A percentile compares a stretch with the other conserved stretches of the same genome.
phyloP scores from a whole-genome alignment of 2,888 invertebrate species.

The Pseudococcus jackbeardsleyi region DNA sequence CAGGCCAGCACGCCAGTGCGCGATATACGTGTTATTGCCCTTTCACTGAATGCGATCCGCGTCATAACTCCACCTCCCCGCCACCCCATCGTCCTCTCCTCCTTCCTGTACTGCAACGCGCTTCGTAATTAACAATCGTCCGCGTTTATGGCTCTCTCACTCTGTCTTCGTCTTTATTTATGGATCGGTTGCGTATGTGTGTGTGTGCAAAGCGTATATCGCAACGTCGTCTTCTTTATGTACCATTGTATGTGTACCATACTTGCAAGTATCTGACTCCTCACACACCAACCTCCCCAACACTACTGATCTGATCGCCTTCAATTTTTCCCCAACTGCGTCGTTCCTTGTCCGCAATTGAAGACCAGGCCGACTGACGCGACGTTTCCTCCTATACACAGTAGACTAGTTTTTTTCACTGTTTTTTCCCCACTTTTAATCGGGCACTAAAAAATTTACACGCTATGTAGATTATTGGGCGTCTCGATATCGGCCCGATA shows the following conservation, averaged over 20 bases:
- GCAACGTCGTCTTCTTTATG: slow-evolving; percentile 9
- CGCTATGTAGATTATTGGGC: slow-evolving; percentile 3
- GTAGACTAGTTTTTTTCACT: not conserved
- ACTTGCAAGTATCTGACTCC: not conserved
- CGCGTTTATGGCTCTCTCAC: not conserved
- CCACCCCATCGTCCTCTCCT: not conserved
- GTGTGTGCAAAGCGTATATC: not conserved
- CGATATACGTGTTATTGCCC: slow-evolving; percentile 63
- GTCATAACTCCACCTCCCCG: slow-evolving; percentile 36
- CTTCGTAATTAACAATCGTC: slow-evolving; percentile 55
- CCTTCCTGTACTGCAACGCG: slow-evolving; percentile 34
- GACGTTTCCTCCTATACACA: not conserved
- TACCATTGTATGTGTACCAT: not conserved
- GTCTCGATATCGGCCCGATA: slow-evolving; percentile 30
- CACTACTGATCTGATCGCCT: not conserved
- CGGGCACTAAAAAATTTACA: not conserved
- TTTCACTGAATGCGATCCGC: slow-evolving; percentile 64
- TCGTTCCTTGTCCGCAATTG: not conserved
- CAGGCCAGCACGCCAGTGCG: not conserved
- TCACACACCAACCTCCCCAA: not conserved
- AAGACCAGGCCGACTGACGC: not conserved
- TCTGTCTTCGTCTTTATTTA: not conserved
- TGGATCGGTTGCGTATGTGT: not conserved
- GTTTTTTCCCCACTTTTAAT: not conserved
- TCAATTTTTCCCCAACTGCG: not conserved